phyloP scores from a whole-genome alignment of 2,113 vertebrate genomes.

The Lagopus muta region DNA sequence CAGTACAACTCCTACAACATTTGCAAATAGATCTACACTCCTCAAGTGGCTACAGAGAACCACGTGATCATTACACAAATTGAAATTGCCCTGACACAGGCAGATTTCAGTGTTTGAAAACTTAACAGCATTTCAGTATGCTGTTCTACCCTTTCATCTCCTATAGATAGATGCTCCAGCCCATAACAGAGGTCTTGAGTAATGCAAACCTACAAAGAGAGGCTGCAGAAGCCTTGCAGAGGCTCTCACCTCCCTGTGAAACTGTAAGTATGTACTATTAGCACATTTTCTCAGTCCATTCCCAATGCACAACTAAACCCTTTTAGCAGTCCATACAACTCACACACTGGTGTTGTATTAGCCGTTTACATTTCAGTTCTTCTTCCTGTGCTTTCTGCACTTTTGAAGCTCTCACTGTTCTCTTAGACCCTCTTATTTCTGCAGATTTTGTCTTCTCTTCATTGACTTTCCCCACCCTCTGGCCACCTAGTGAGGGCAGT shows the following conservation, averaged over 20 bases:
- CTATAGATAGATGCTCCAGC: accelerated
- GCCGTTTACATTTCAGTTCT: neutral
- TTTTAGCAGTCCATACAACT: neutral
- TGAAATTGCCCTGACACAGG: neutral
- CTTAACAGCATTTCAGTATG: neutral
- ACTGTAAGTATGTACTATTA: neutral
- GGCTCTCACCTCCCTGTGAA: neutral
- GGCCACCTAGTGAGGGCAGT: neutral
- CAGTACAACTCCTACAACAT: neutral
- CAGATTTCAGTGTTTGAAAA: neutral
- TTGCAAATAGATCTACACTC: neutral
- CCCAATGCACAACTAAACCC: neutral
- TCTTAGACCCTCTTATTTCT: neutral
- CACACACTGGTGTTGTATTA: neutral
- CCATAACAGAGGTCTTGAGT: neutral
- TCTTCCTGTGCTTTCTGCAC: neutral
- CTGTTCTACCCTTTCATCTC: neutral
- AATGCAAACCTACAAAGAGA: neutral
- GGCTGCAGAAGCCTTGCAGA: neutral
- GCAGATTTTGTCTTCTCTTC: neutral
- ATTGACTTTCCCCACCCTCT: neutral
- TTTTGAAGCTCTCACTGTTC: neutral
- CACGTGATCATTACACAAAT: neutral
- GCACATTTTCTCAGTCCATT: neutral
- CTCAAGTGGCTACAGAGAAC: neutral